Conservation (phyloP, 2,888 invertebrate species). For the Sarcophaga caerulescens region DNA sequence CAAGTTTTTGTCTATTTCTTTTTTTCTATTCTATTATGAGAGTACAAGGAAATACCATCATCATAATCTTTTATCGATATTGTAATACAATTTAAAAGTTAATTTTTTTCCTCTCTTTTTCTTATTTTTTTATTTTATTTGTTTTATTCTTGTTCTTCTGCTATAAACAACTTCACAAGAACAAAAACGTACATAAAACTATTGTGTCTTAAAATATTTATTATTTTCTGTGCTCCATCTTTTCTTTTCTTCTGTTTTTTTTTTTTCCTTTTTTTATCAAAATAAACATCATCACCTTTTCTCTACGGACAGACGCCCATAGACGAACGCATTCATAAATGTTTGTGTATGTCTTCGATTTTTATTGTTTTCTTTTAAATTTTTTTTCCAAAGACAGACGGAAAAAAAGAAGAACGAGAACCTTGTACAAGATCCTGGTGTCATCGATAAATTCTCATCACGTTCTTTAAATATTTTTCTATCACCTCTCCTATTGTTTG, state of each 20-base stretch:
- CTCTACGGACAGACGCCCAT: constrained; percentile 6
- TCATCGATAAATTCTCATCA: constrained; percentile 78
- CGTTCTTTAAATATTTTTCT: constrained; percentile 79
- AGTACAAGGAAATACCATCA: constrained; percentile 27
- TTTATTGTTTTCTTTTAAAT: constrained; percentile 18
- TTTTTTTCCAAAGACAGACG: constrained; percentile 6
- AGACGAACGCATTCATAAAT: constrained; percentile 11
- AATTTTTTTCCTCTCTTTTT: constrained; percentile 25
- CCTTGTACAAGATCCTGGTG: constrained; percentile 33
- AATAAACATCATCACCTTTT: constrained; percentile 19
- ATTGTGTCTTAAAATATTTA: constrained; percentile 36
- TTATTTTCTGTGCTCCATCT: background rate
- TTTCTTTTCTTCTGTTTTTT: background rate
- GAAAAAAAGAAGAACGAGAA: background rate
- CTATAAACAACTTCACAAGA: background rate
- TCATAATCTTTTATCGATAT: constrained; percentile 63
- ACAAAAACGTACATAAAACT: constrained; percentile 41
- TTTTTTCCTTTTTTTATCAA: background rate
- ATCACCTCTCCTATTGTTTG: constrained; percentile 73
- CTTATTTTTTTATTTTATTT: too few relatives aligned
- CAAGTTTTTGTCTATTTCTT: constrained; percentile 7
- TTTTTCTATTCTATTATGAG: constrained; percentile 7
- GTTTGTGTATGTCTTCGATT: constrained; percentile 41
- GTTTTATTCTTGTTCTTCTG: background rate
- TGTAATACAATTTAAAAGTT: constrained; percentile 63